Evolutionary conservation across 2,888 invertebrate species (phyloP), one percentile per base, ranked within the genome.

Genomic region (Caradrina kadenii): DNA sequence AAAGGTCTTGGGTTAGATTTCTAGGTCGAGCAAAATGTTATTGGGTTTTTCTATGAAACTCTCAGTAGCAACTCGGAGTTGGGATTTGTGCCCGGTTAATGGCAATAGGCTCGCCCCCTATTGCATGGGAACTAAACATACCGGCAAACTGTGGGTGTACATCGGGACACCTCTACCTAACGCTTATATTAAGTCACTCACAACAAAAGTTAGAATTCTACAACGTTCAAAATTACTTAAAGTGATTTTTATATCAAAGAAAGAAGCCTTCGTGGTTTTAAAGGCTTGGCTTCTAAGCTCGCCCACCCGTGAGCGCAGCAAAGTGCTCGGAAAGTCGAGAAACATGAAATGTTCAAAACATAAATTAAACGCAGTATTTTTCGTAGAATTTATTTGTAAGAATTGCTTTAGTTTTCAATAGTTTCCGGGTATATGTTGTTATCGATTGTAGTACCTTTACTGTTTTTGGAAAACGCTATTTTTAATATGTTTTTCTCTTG

Each of bases 341-440:
- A 75, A 78, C 61, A 73, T 63, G 10, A 73, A 62, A 76, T 55
- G 61, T 62, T 48, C 21, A 22, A 63, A 73, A 67, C 26, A 63
- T 53, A 56, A 63, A 50, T 48, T 5, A 26, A 72, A 50, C 22
- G 48, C 22, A 15, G 19, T 49, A 19, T 52, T 54, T 66, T 54
- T 78, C 31, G 22, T 49, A 2, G 45, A 63, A 54, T 2, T 70
- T 63, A 26, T 64, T 53, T 78, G 3, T n/a, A 11, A 54, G 0
- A 22, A 55, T 45, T 48, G 13, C 42, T 63, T 56, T 21, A 11
- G 10, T 31, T 45, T 15, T 21, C 63, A 13, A 26, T 69, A 4
- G 11, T 17, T 35, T 55, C 0, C 63, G 6, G 13, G 0, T 15
- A 21, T 49, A 4, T 62, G 10, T 7, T 15, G 21, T 17, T 48